phyloP scores from a whole-genome alignment of 1,140 invertebrate genomes.

The Nephotettix cincticeps region DNA sequence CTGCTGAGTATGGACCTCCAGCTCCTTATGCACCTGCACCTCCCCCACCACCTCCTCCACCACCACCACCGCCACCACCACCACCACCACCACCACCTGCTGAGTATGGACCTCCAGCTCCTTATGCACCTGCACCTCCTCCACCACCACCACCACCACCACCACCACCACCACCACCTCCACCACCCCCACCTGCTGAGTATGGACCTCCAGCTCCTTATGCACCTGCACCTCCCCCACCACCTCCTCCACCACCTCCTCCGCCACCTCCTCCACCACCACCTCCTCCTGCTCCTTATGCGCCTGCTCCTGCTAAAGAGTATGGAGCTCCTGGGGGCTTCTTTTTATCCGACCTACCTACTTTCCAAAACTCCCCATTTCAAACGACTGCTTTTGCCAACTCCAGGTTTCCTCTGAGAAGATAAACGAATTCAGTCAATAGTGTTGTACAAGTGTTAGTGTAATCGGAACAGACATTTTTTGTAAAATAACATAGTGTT shows the following conservation, averaged over 20 bases:
- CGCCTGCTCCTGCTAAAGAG: background rate
- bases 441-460: background rate
- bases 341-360: background rate
- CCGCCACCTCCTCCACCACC: background rate
- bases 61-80: conserved; percentile 4
- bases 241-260: conserved; percentile 19
- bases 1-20: background rate
- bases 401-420: conserved; percentile 8
- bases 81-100: conserved; percentile 1
- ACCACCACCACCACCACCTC: conserved; percentile 22
- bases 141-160: conserved; percentile 5
- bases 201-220: background rate
- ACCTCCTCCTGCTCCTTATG: background rate
- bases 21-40: background rate
- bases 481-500: background rate
- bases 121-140: conserved; percentile 1
- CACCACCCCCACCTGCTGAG: background rate
- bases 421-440: background rate
- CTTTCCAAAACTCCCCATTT: background rate
- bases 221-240: background rate
- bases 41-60: conserved; percentile 17
- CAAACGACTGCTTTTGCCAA: background rate
- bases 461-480: background rate
- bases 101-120: conserved; percentile 24
- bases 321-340: conserved; percentile 10